Evolutionary conservation across 2,113 vertebrate species (phyloP), one percentile per base, ranked within the genome.

Genomic region (Peromyscus leucopus): DNA sequence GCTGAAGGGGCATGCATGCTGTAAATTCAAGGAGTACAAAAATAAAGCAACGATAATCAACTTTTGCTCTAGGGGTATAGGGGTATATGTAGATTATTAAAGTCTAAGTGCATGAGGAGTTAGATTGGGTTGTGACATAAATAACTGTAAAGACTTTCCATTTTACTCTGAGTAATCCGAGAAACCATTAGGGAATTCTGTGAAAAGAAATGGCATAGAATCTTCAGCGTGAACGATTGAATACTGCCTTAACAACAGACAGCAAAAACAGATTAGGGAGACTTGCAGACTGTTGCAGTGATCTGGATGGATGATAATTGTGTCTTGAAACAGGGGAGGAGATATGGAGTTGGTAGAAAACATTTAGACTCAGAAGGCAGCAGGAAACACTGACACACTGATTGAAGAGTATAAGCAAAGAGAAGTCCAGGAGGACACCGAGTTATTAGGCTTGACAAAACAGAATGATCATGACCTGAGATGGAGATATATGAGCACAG

Each of bases 21-120:
- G 9, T 7, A 85, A 65, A 1, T 48, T 46, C 48, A 94, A 94
- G 33, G 51, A 87, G 33, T 48, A 33, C 16, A 84, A 21, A 31
- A 21, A 72, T 22, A 75, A 90, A 63, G 36, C 3, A 63, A 89
- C 39, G 26, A 84, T 21, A 48, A 1, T 51, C n/a, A 36, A 28
- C 1, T 55, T 3, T 3, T 9, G 80, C 1, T 63, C 2, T 1
- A n/a, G 8, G 28, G 11, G 2, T 51, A 2, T 1, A 31, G 8
- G 28, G 11, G 2, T 51, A 10, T 72, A 36, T 65, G 33, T 51
- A 59, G 15, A 87, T 22, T 17, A 82, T 57, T 28, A 15, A 78
- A 28, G 31, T 1, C 31, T 22, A 78, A 83, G 26, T 42, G 2
- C 33, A 0, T 10, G 28, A 78, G 28, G 1, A 57, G 46, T 76